These are phyloP conservation scores for Phalacrocorax brasilianus DNA, from an alignment of 2,113 vertebrate species.

Conservation along the genomic window DNA sequence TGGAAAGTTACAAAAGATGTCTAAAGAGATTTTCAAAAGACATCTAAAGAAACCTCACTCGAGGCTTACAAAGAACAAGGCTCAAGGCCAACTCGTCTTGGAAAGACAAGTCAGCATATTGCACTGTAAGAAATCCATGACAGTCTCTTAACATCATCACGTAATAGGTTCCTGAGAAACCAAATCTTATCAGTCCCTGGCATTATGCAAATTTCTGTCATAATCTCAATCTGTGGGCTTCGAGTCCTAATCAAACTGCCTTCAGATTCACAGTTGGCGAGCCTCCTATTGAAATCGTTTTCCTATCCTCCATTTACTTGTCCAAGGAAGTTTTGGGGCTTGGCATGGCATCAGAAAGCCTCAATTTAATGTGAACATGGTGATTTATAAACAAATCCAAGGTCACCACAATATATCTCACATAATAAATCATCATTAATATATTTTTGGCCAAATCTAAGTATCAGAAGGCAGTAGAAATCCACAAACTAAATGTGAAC, in stretches of 20 bases:
- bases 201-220: slow-evolving; percentile 72
- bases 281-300: slow-evolving; percentile 52
- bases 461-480: neutral
- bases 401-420: slow-evolving; percentile 22
- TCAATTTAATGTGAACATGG: slow-evolving; percentile 45
- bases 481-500: neutral
- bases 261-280: slow-evolving; percentile 66
- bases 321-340: slow-evolving; percentile 60
- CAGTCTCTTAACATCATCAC: slow-evolving; percentile 71
- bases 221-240: slow-evolving; percentile 71
- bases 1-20: slow-evolving; percentile 68
- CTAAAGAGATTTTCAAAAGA: slow-evolving; percentile 67
- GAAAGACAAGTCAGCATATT: slow-evolving; percentile 72
- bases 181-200: slow-evolving; percentile 69
- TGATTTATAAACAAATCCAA: slow-evolving; percentile 54
- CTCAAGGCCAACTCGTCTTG: slow-evolving; percentile 69
- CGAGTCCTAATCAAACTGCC: slow-evolving; percentile 68
- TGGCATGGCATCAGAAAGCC: slow-evolving; percentile 65
- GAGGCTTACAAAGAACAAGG: slow-evolving; percentile 65
- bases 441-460: neutral
- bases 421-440: slow-evolving; percentile 26
- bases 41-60: slow-evolving; percentile 65
- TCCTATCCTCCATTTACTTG: slow-evolving; percentile 46
- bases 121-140: slow-evolving; percentile 70
- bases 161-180: slow-evolving; percentile 71